Evolutionary conservation across 1,140 invertebrate genomes (phyloP).

Genomic region (Heterodera schachtii): DNA sequence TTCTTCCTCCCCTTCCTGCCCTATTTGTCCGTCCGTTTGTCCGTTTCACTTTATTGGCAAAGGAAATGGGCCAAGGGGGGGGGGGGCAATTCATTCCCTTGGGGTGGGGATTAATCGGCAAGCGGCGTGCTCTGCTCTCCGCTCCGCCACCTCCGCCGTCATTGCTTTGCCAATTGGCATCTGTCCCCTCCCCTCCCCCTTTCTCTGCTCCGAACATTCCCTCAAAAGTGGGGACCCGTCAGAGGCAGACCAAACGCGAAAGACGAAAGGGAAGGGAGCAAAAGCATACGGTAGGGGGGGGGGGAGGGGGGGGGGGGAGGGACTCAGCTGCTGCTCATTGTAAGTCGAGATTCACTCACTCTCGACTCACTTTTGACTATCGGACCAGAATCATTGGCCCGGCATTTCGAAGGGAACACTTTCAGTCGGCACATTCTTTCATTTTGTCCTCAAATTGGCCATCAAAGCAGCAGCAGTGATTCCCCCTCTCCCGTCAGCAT

Average conservation of each 20-base stretch:
- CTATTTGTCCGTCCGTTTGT: background rate
- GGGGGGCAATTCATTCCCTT: background rate
- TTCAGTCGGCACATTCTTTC: no score
- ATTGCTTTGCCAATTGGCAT: conserved; percentile 2
- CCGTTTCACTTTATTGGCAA: conserved; percentile 10
- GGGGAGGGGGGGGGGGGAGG: no score
- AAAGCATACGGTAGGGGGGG: no score
- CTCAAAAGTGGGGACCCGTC: background rate
- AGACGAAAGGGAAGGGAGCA: background rate
- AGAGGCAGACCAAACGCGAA: conserved; percentile 1
- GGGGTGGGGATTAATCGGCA: conserved; percentile 6
- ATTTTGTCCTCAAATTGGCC: no score
- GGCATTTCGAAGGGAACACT: no score
- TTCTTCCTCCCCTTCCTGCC: background rate
- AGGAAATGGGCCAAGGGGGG: background rate
- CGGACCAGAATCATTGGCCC: background rate
- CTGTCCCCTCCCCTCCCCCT: background rate
- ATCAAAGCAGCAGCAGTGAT: no score
- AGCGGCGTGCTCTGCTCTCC: conserved; percentile 8
- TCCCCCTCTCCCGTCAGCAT: background rate
- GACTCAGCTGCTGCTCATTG: no score
- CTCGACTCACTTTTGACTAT: background rate
- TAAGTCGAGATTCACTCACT: background rate
- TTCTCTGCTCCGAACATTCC: background rate
- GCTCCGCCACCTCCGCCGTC: conserved; percentile 1